Percentiles rank a stretch among this genome's conserved stretches.
These are phyloP conservation scores for Anthoscopus minutus DNA, from an alignment of 2,113 vertebrate genomes.

Conservation along the genomic window DNA sequence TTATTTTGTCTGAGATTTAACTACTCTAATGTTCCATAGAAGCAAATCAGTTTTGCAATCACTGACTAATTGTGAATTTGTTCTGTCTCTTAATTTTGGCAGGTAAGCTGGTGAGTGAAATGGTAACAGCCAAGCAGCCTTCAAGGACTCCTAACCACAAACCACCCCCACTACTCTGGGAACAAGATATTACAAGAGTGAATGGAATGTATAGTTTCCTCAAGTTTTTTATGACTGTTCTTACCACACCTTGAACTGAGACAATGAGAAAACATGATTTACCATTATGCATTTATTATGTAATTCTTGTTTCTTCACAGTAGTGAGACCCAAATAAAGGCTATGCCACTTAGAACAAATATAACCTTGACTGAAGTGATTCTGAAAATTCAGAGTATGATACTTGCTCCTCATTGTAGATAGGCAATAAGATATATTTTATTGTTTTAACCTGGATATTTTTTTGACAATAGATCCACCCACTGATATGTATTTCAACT, in stretches of 20 bases:
- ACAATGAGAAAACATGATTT: not conserved
- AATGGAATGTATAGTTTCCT: not conserved
- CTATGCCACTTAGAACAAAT: not conserved
- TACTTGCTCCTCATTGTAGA: accelerated
- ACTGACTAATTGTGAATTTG: not conserved
- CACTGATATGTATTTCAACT: not conserved
- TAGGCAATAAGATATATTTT: not conserved
- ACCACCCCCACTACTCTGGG: not conserved
- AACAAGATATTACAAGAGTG: not conserved
- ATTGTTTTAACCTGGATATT: not conserved
- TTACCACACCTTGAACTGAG: not conserved
- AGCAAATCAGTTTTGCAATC: not conserved
- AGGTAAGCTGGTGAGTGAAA: not conserved
- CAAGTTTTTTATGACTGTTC: not conserved
- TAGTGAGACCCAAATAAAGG: not conserved
- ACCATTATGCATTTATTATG: not conserved
- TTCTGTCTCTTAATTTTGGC: not conserved
- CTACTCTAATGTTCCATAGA: not conserved
- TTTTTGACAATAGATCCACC: not conserved
- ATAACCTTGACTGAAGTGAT: not conserved
- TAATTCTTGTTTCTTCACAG: not conserved
- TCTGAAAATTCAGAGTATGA: not conserved
- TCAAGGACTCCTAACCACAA: not conserved
- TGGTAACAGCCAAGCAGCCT: not conserved
- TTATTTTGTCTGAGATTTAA: not conserved